phyloP scores from a whole-genome alignment of 2,797 vertebrate species.

The Eulemur albifrons region DNA sequence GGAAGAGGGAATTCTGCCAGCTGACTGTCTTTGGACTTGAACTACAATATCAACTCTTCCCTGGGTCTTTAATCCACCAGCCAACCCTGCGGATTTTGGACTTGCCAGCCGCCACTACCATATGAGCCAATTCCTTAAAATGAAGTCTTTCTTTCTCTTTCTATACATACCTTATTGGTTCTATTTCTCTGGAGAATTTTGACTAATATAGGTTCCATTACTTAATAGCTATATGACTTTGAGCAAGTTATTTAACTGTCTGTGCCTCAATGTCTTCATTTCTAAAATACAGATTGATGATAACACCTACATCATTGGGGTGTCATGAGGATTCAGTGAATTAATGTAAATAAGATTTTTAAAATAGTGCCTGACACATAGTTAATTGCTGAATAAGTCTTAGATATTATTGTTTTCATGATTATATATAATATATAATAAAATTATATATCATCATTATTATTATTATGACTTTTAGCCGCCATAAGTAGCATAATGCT shows the following conservation, averaged over 20 bases:
- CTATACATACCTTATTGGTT: neutral
- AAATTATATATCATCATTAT: neutral
- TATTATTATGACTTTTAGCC: neutral
- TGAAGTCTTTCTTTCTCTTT: neutral
- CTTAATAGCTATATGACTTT: neutral
- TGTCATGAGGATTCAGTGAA: neutral
- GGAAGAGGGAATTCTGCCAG: neutral
- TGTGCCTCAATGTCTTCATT: neutral
- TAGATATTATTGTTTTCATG: neutral
- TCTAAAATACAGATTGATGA: neutral
- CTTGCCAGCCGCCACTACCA: neutral
- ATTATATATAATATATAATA: neutral
- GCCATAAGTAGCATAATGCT: neutral
- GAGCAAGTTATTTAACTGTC: neutral
- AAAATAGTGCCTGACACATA: neutral
- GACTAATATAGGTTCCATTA: neutral
- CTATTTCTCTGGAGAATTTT: neutral
- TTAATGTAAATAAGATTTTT: neutral
- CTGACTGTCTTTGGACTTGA: neutral
- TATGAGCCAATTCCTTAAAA: neutral
- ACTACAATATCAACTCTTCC: neutral
- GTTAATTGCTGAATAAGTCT: neutral
- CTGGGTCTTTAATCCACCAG: neutral
- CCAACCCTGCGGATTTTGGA: neutral
- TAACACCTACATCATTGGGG: neutral